Conservation (phyloP, 92 coral and sea anemone genomes). For the Epizoanthus fatuus region DNA sequence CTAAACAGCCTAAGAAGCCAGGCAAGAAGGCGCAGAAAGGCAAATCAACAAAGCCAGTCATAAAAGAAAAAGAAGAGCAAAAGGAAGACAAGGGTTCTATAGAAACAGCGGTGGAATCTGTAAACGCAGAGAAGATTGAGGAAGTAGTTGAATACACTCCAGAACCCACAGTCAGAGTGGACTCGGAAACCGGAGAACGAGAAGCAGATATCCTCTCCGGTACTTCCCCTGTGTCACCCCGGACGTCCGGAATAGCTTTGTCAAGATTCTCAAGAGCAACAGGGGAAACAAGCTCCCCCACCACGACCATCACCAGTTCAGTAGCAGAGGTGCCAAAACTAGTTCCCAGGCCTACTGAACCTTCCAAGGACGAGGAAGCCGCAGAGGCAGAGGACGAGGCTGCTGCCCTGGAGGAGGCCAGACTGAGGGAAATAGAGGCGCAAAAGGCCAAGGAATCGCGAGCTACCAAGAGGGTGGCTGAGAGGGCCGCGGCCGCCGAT, state of each 20-base stretch:
- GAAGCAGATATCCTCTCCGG: constrained; percentile 55
- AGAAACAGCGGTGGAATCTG: constrained; percentile 11
- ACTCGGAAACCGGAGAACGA: constrained; percentile 95
- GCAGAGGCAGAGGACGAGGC: constrained; percentile 18
- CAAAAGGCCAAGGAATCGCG: constrained; percentile 86
- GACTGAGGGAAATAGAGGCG: constrained; percentile 54
- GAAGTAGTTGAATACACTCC: constrained; percentile 47
- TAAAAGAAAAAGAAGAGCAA: constrained; percentile 52
- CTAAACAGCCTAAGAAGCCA: constrained; percentile 27
- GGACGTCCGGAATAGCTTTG: constrained; percentile 49
- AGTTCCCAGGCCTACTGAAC: constrained; percentile 74
- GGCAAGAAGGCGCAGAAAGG: constrained; percentile 38
- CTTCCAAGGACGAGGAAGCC: constrained; percentile 48
- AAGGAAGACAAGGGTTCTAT: constrained; percentile 42
- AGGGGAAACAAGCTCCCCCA: constrained; percentile 47
- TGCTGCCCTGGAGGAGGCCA: constrained; percentile 40
- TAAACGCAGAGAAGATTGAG: constrained; percentile 32
- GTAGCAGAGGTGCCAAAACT: constrained; percentile 73
- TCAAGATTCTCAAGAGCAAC: constrained; percentile 70
- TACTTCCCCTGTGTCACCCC: constrained; percentile 54
- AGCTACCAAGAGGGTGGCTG: constrained; percentile 90
- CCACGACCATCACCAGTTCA: constrained; percentile 21
- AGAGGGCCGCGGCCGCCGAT: constrained; percentile 99
- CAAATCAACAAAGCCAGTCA: constrained; percentile 44
- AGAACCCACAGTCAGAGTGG: constrained; percentile 72